Base-by-base conservation (phyloP, 2,797 vertebrate species). In the Gephyroberyx darwinii region DNA sequence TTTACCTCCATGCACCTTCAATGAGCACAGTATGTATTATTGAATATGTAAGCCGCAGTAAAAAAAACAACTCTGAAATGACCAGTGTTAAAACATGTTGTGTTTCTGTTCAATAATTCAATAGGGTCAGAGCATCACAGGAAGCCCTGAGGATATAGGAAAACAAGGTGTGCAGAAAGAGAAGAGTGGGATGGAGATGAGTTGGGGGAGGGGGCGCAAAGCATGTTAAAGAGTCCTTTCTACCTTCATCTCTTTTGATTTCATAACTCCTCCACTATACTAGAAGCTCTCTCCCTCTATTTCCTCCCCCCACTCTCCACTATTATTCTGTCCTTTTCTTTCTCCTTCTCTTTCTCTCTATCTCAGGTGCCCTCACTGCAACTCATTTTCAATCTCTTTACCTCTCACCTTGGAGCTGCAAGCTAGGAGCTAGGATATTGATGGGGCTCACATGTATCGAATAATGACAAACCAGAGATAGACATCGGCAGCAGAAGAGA, bases 61-160 rank as follows among this genome's bases (percentile, higher is more conserved):
- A 65, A 30, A 52, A 17, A 5, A 61, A 26, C n/a, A 16, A 16
- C 4, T 8, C 14, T 58, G 59, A 48, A 55, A 4, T 10, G 62
- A 17, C 20, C 14, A 26, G 35, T 45, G 56, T 50, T 58, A 22
- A 53, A 69, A 59, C 8, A 14, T 65, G 22, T 30, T 31, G 51
- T 35, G 17, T 19, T 61, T 63, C 65, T 67, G 39, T 65, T 62
- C 69, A 76, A 82, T 77, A 41, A 76, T 84, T 80, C 50, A 81
- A 47, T 39, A 31, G 3, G 26, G 47, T 73, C 65, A 61, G 51
- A 64, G 74, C 68, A 68, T 66, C 65, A 39, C 61, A 74, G 64
- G 57, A 69, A 41, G 48, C 45, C 45, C 26, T 16, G 35, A 75
- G 65, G 65, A 22, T 8, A 56, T 2, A 26, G 26, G 35, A 54